phyloP scores from a whole-genome alignment of 2,113 vertebrate species.

The Nannospalax galili region DNA sequence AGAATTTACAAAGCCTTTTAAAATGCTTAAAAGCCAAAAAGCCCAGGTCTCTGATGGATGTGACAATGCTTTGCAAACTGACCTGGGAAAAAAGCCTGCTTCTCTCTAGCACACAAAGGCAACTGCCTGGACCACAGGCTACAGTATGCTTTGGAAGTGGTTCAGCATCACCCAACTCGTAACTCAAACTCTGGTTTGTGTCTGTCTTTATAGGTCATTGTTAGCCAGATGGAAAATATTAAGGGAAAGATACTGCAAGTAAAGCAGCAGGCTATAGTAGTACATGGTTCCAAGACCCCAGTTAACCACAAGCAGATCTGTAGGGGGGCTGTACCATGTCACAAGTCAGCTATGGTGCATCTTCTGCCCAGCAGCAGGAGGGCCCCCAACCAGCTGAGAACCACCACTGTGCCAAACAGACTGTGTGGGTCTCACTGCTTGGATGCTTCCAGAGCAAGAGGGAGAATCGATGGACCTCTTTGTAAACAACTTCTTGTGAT shows the following conservation, averaged over 20 bases:
- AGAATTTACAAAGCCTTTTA: conserved; percentile 66
- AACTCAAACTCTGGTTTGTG: conserved; percentile 89
- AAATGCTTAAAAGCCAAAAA: conserved; percentile 26
- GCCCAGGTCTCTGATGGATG: conserved; percentile 37
- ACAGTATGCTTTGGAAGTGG: conserved; percentile 82
- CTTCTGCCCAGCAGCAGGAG: conserved; percentile 87
- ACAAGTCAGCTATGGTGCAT: conserved; percentile 85
- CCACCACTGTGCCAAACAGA: conserved; percentile 90
- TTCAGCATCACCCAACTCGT: conserved; percentile 86
- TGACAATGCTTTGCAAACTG: conserved; percentile 23
- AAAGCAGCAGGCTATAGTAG: conserved; percentile 88
- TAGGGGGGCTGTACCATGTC: conserved; percentile 83
- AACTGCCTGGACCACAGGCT: conserved; percentile 74
- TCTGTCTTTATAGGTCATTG: conserved; percentile 90
- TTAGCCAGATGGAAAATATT: conserved; percentile 95
- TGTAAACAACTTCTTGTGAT: conserved; percentile 91
- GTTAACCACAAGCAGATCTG: conserved; percentile 90
- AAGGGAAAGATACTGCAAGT: conserved; percentile 89
- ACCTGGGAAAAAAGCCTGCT: conserved; percentile 41
- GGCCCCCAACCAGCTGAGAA: conserved; percentile 85
- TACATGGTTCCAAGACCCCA: conserved; percentile 83
- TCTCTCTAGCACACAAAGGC: neutral
- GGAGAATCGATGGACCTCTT: conserved; percentile 88
- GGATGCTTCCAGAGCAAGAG: conserved; percentile 90
- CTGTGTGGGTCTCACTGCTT: conserved; percentile 87